Base-by-base conservation (phyloP, 1,140 invertebrate genomes). In the Drosophila fuyamai region DNA sequence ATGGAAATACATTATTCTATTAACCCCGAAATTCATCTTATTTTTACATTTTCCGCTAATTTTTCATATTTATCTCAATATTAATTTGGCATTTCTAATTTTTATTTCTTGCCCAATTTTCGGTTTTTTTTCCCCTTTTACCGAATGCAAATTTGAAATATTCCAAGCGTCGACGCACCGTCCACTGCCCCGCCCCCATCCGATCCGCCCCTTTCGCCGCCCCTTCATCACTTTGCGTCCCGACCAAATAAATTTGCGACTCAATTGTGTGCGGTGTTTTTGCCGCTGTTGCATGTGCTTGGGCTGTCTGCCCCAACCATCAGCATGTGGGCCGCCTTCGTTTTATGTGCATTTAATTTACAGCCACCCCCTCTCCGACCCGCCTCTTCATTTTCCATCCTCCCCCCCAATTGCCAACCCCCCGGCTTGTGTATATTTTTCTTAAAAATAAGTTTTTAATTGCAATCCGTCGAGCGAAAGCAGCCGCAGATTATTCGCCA, bases 381-480 rank as follows among this genome's bases (percentile, higher is more conserved):
- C 46, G 46, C 48, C 54, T 8, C 59, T 60, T 8, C 60, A 65
- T 50, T 44, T 46, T 13, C 9, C 35, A 41, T 13, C 32, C 68
- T 54, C 36, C 44, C 16, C 23, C 40, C 27, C 47, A 32, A 32
- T 7, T 32, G 29, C 50, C 55, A 46, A 14, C 4, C 23, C 18
- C 36, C 54, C 48, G 43, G 35, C 27, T 35, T 56, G 60, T 66
- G 47, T 78, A 50, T 80, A 74, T 62, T 74, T 79, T 89, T 74
- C 84, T 89, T 84, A 89, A 89, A 89, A 89, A 88, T 89, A 89
- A 84, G 84, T 89, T 88, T 88, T 83, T 88, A 89, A 89, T 88
- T 89, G 84, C 83, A 68, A 82, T 72, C 75, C 75, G 83, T 86
- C 74, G 79, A 76, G 63, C 70, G 79, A 62, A 66, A 67, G 70